Base-by-base conservation (phyloP, 2,113 vertebrate species). In the Chamaea fasciata region DNA sequence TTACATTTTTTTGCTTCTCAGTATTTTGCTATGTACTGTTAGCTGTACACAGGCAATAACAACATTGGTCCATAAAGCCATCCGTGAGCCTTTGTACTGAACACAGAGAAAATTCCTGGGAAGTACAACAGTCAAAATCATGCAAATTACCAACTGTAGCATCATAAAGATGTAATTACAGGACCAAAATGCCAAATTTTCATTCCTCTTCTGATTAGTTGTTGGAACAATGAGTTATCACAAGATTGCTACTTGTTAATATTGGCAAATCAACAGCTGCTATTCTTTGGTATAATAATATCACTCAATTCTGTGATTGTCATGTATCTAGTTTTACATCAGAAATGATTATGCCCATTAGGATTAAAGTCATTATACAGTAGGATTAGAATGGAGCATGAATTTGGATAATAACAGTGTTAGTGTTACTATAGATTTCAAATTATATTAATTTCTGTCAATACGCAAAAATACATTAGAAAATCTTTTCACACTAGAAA, bases 241-340 rank as follows among this genome's bases (percentile, higher is more conserved):
- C 88, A 95, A 95, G 96, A 95, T 94, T 95, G 93, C 93, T 93
- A 92, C 87, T 96, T 96, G 94, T 94, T 95, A 96, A 96, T 97
- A 95, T 94, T 91, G 89, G 92, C 85, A 96, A 96, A 96, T 96
- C 94, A 96, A 90, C 95, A 96, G 87, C 95, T 97, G 90, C 68
- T 95, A 94, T 96, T 91, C 93, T 96, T 94, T 75, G 65, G 85
- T 96, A 90, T 95, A 94, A 97, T 97, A 96, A 96, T 94, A 96
- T 96, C 94, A 94, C 76, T 95, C 89, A 95, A 96, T 94, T 96
- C 85, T 94, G 63, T 94, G 92, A 92, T 91, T 94, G 92, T 96
- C 90, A 81, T 92, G 85, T 92, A 86, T 94, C 93, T 96, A 93
- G 92, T 94, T 96, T 90, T 93, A 96, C 79, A 96, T 81, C 86